Conservation (phyloP, 1,140 invertebrate genomes). For the Zaprionus capensis region DNA sequence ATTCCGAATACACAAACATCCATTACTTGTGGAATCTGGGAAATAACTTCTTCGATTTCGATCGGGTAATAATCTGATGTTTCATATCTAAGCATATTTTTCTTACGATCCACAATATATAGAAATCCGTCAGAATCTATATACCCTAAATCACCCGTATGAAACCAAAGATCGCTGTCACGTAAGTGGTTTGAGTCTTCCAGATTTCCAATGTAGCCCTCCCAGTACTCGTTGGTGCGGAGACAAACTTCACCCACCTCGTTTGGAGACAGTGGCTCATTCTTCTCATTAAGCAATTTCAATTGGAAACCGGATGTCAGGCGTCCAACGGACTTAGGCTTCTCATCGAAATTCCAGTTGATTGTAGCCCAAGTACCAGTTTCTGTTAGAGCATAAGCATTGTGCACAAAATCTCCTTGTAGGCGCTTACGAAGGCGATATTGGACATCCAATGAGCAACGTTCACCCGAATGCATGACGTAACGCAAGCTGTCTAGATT, state of each 20-base stretch:
- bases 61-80: slow-evolving; percentile 57
- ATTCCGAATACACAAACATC: slow-evolving; percentile 56
- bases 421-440: slow-evolving; percentile 20
- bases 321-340: slow-evolving; percentile 37
- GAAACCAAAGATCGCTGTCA: slow-evolving; percentile 88
- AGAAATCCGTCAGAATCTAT: slow-evolving; percentile 87
- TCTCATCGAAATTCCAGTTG: slow-evolving; percentile 34
- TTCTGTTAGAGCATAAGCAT: slow-evolving; percentile 34
- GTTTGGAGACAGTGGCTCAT: slow-evolving; percentile 85
- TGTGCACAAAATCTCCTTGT: slow-evolving; percentile 14
- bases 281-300: slow-evolving; percentile 84
- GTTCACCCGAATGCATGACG: slow-evolving; percentile 19
- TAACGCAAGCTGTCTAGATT: slow-evolving; percentile 25
- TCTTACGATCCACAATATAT: slow-evolving; percentile 89
- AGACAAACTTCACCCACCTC: slow-evolving; percentile 88
- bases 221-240: slow-evolving; percentile 40
- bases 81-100: slow-evolving; percentile 90
- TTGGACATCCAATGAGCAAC: slow-evolving; percentile 24
- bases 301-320: slow-evolving; percentile 59
- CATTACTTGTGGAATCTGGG: slow-evolving; percentile 29
- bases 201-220: slow-evolving; percentile 84
- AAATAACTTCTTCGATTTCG: slow-evolving; percentile 46
- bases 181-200: slow-evolving; percentile 85
- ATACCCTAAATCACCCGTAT: slow-evolving; percentile 89
- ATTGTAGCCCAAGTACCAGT: slow-evolving; percentile 18